phyloP scores from a whole-genome alignment of 1,140 invertebrate species.

The Ooceraea biroi region DNA sequence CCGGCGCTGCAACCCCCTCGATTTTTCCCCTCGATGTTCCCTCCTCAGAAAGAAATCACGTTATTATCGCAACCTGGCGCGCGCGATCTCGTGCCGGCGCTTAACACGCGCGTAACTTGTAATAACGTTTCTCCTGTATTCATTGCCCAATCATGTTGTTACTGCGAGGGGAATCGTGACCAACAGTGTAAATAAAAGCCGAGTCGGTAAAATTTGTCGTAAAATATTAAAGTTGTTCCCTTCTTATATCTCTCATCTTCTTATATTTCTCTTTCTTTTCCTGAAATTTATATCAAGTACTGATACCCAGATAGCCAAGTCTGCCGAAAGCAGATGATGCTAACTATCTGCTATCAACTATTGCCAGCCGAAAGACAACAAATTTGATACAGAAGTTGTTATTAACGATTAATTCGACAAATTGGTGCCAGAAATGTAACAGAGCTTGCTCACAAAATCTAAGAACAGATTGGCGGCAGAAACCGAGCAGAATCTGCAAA shows the following conservation, averaged over 20 bases:
- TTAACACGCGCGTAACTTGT: constrained; percentile 44
- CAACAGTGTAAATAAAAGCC: background rate
- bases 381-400: too few species aligned
- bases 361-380: too few species aligned
- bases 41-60: constrained; percentile 48
- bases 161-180: background rate
- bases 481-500: too few species aligned
- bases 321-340: too few species aligned
- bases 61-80: constrained; percentile 41
- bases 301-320: too few species aligned
- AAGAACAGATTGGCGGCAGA: too few species aligned
- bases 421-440: too few species aligned
- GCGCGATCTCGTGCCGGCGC: background rate
- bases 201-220: background rate
- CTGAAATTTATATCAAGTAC: too few species aligned
- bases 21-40: constrained; percentile 50
- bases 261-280: background rate
- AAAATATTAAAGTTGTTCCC: background rate
- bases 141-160: constrained; percentile 11
- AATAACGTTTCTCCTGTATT: constrained; percentile 30
- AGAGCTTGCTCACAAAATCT: too few species aligned
- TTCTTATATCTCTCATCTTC: too few species aligned
- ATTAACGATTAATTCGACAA: too few species aligned
- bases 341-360: too few species aligned
- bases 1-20: constrained; percentile 1